These are phyloP conservation scores for Silurus lanzhouensis DNA, from an alignment of 2,797 vertebrate species.

Conservation along the genomic window DNA sequence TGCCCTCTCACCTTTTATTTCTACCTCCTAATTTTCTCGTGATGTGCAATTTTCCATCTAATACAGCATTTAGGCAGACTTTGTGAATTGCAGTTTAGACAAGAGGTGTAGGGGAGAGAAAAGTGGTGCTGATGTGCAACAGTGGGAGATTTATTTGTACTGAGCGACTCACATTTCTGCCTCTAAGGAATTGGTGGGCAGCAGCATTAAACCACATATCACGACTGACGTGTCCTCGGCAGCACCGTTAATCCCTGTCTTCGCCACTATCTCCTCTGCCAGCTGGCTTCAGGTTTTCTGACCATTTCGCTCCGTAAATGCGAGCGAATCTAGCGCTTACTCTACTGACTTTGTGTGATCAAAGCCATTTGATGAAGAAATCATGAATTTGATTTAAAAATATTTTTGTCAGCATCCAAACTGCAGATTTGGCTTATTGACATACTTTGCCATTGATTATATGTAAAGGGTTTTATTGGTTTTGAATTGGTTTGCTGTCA, in stretches of 20 bases:
- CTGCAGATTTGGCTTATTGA: not conserved
- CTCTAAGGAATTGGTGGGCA: slow-evolving; percentile 35
- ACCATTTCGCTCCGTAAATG: slow-evolving; percentile 20
- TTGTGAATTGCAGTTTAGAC: slow-evolving; percentile 29
- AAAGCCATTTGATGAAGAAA: not conserved
- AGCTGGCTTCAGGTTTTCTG: slow-evolving; percentile 31
- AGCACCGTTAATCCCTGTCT: slow-evolving; percentile 50
- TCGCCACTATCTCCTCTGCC: slow-evolving; percentile 39
- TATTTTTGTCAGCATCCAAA: not conserved
- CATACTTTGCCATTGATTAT: not conserved
- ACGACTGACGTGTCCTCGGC: slow-evolving; percentile 39
- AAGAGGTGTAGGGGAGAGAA: slow-evolving; percentile 16
- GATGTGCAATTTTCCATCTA: slow-evolving; percentile 17
- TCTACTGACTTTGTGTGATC: not conserved
- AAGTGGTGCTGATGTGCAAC: slow-evolving; percentile 19
- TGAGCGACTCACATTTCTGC: slow-evolving; percentile 36
- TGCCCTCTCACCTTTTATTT: not conserved
- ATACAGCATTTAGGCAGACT: not conserved
- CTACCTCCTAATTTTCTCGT: slow-evolving; percentile 16
- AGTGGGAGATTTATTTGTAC: slow-evolving; percentile 34
- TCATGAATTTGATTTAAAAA: not conserved
- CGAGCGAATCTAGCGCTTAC: not conserved
- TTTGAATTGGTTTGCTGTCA: not conserved
- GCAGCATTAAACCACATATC: slow-evolving; percentile 42
- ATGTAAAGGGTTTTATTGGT: not conserved